These are phyloP conservation scores for Bufo gargarizans DNA, from an alignment of 2,113 vertebrate genomes.

Conservation along the genomic window DNA sequence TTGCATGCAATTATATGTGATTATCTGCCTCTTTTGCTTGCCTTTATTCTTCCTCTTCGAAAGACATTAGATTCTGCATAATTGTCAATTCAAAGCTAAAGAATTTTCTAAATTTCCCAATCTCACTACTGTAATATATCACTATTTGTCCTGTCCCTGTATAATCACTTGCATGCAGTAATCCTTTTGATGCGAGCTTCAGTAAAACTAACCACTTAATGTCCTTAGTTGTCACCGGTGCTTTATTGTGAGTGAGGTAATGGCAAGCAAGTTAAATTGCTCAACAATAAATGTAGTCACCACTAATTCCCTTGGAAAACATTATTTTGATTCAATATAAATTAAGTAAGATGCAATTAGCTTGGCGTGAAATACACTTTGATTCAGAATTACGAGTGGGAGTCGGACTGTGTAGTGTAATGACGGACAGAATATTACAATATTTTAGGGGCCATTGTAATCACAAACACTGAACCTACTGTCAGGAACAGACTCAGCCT, in stretches of 20 bases:
- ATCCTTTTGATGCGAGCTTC: constrained; percentile 16
- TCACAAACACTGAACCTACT: background rate
- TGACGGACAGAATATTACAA: background rate
- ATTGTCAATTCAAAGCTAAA: constrained; percentile 35
- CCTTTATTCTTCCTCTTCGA: constrained; percentile 8
- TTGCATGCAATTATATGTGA: constrained; percentile 28
- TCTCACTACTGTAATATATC: constrained; percentile 34
- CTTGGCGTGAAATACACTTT: background rate
- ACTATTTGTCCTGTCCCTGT: constrained; percentile 57
- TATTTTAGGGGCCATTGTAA: background rate
- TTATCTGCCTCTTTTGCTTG: constrained; percentile 34
- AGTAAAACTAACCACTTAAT: constrained; percentile 30
- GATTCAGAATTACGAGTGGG: background rate
- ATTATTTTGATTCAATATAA: constrained; percentile 45
- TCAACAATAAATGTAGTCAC: constrained; percentile 27
- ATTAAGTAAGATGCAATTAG: constrained; percentile 39
- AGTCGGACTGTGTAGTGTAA: background rate
- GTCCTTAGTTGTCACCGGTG: constrained; percentile 48
- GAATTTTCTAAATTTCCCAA: constrained; percentile 1
- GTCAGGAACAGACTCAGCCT: background rate
- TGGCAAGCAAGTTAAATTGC: background rate
- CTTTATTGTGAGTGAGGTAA: constrained; percentile 27
- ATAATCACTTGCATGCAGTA: constrained; percentile 57
- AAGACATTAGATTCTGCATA: constrained; percentile 33
- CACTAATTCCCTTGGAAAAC: constrained; percentile 40